Base-by-base conservation (phyloP, 1,140 invertebrate genomes). In the Holotrichia oblita region DNA sequence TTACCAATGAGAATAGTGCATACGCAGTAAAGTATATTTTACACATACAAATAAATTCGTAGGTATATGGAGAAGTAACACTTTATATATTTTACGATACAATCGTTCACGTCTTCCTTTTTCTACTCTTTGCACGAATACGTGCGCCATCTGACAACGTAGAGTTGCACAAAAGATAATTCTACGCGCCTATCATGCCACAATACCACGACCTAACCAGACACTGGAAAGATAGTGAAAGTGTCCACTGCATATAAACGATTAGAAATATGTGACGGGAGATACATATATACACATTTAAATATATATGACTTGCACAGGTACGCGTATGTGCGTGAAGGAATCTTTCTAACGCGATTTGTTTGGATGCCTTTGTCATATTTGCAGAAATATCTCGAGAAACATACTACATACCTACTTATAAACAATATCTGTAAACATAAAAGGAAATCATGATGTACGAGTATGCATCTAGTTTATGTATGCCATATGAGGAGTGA, bases 261-360 rank as follows among this genome's bases (percentile, higher is more conserved):
- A 69, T 69, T 69, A 69, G 61, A 69, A 69, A 69, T 69, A 69
- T 27, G 61, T 69, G 61, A 69, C 61, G 22, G 22, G 61, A 69
- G 61, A 14, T 69, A 34, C 61, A 69, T 34, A 69, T 69, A 34
- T 34, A 34, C 27, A 34, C 61, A 69, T 69, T 7, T 69, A 69
- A 69, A 69, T 69, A 69, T 34, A 34, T 69, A 69, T 22, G 27
- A 20, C 61, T 27, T n/a, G 48, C 6, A 55, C 7, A 55, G 48
- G 17, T 55, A 55, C 12, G 61, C 8, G 61, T 69, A 69, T 20
- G 61, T 34, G 61, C 20, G 10, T n/a, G n/a, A n/a, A n/a, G 61
- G 61, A 69, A 69, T 69, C 61, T 69, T 22, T 69, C 27, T 69
- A 27, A 27, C 22, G 17, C 22, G 61, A 69, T 14, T 69, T 22